These are phyloP conservation scores for Linyphia triangularis DNA, from an alignment of 2,888 invertebrate genomes.

Conservation along the genomic window DNA sequence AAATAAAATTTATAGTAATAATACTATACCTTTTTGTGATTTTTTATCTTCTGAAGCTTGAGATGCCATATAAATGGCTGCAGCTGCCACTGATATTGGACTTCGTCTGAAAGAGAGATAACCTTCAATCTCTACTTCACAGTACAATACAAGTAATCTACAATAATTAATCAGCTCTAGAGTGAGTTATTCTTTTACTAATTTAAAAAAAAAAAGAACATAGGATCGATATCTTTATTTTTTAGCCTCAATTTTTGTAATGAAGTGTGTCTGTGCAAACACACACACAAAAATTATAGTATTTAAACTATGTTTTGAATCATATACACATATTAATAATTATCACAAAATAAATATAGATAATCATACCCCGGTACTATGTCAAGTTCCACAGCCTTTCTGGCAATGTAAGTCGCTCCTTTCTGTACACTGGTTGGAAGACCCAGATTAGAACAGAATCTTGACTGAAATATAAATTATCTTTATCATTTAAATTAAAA, in stretches of 20 bases:
- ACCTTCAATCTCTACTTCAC: too few species aligned
- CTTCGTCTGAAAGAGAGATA: conserved; percentile 84
- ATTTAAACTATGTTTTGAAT: too few species aligned
- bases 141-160: too few species aligned
- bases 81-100: conserved; percentile 98
- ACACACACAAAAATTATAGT: too few species aligned
- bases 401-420: conserved; percentile 97
- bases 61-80: conserved; percentile 99
- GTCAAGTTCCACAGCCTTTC: conserved; percentile 97
- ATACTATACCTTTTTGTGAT: conserved; percentile 87
- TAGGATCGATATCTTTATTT: too few species aligned
- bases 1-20: too few species aligned
- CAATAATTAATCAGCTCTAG: too few species aligned
- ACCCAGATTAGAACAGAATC: conserved; percentile 95
- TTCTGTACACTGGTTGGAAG: conserved; percentile 84
- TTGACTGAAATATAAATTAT: conserved; percentile 80
- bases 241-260: too few species aligned
- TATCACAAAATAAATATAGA: too few species aligned
- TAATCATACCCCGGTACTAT: conserved; percentile 90
- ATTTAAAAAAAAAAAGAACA: neutral
- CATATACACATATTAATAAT: neutral
- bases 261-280: too few species aligned
- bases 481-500: neutral
- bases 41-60: conserved; percentile 96
- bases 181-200: neutral